Percentiles rank a stretch among this genome's conserved stretches.
Evolutionary conservation across 2,113 vertebrate genomes (phyloP).

Genomic region (Malurus melanocephalus): DNA sequence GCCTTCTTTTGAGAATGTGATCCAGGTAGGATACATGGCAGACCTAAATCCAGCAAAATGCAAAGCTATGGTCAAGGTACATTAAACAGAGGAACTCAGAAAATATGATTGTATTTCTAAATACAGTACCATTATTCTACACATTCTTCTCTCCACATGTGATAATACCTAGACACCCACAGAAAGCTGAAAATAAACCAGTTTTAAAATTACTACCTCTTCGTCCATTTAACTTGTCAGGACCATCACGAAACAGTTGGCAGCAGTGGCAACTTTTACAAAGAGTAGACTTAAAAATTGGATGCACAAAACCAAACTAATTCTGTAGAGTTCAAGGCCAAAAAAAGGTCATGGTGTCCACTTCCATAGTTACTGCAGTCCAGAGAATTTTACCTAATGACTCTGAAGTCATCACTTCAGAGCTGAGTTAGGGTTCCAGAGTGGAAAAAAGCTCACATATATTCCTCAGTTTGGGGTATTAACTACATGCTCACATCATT

Average conservation of each 20-base stretch:
- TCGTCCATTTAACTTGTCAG: not conserved
- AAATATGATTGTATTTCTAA: not conserved
- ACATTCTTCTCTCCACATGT: not conserved
- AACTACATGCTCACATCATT: not conserved
- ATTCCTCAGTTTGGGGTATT: not conserved
- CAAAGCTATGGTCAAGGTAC: not conserved
- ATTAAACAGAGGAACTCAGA: not conserved
- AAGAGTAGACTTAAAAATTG: not conserved
- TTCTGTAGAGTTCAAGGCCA: not conserved
- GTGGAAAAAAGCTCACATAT: not conserved
- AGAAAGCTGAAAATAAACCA: not conserved
- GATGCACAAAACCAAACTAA: not conserved
- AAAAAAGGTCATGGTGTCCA: not conserved
- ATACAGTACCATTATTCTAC: not conserved
- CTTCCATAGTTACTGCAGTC: not conserved
- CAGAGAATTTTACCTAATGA: not conserved
- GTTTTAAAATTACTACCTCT: not conserved
- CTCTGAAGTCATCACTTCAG: not conserved
- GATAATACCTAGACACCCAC: not conserved
- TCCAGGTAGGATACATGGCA: not conserved
- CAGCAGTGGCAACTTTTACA: not conserved
- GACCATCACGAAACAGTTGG: not conserved
- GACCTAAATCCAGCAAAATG: not conserved
- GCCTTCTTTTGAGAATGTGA: not conserved
- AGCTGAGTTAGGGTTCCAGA: not conserved